Evolutionary conservation across 2,888 invertebrate species (phyloP), one percentile per base, ranked within the genome.

Genomic region (Elgonia sp.): DNA sequence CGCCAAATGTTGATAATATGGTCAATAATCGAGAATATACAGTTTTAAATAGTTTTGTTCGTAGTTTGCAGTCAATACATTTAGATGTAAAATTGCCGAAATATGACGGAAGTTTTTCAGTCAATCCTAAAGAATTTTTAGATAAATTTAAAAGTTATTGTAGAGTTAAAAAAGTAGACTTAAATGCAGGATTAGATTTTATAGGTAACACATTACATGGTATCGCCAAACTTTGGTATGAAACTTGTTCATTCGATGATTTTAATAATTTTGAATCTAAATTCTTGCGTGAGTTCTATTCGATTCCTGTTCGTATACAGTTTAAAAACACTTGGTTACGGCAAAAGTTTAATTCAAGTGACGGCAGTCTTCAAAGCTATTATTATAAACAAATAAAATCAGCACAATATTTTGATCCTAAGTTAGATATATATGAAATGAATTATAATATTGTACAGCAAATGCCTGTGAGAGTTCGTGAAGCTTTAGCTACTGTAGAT

Each of bases 221-320:
- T 12, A 55, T 55, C n/a, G n/a, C 55, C 18, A 55, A 55, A 55
- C 55, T 55, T 18, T 67, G 67, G 67, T 46, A 42, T 42, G 46
- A 67, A n/a, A 46, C 46, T 14, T 39, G 39, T 20, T 42, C 46
- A 21, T 67, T 67, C 20, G 18, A 12, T 20, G 14, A 67, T 20
- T 20, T 46, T 18, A 16, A 46, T 14, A 20, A 21, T 18, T 67
- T 67, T 46, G 20, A 46, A 20, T 5, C 5, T 14, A 14, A 72
- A 72, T 72, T 72, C 53, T 53, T 70, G 18, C 16, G 14, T 18
- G 73, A 73, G 39, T 73, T 73, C 29, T 79, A 67, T 57, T 79
- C 65, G 5, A 46, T 67, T 37, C 79, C 67, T 10, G n/a, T 63
- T 60, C 46, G 50, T 0, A 37, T 76, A 12, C 63, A 63, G 50